phyloP scores from a whole-genome alignment of 2,797 vertebrate species.

The Gymnoscopelus braueri region DNA sequence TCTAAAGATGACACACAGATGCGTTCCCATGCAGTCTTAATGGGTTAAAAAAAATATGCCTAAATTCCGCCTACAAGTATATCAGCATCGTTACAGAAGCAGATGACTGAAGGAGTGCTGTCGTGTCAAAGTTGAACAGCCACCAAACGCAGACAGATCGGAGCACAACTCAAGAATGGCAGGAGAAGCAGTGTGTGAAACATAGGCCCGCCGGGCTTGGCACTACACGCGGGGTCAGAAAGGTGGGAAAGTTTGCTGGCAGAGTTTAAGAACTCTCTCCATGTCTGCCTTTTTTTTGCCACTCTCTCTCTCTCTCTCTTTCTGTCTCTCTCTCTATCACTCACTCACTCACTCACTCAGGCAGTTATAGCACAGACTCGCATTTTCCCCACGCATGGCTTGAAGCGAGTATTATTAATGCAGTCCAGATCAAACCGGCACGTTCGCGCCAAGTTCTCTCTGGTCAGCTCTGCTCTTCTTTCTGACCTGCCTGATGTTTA shows the following conservation, averaged over 20 bases:
- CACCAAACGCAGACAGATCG: conserved; percentile 53
- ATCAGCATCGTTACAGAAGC: not conserved
- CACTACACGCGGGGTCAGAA: conserved; percentile 51
- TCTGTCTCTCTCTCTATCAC: conserved; percentile 12
- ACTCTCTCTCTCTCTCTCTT: conserved; percentile 14
- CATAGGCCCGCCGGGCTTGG: not conserved
- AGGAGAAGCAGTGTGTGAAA: conserved; percentile 14
- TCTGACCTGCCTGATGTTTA: conserved; percentile 59
- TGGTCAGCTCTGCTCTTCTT: conserved; percentile 54
- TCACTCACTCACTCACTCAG: conserved; percentile 56
- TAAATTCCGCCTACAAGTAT: too few relatives aligned
- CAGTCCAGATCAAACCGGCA: conserved; percentile 71
- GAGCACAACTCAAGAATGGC: conserved; percentile 43
- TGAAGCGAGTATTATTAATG: conserved; percentile 66
- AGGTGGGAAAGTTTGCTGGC: conserved; percentile 57
- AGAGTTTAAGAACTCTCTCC: conserved; percentile 27
- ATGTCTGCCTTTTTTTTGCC: not conserved
- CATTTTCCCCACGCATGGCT: conserved; percentile 64
- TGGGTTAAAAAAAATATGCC: too few relatives aligned
- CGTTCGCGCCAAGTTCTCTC: conserved; percentile 52
- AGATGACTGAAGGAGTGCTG: conserved; percentile 54
- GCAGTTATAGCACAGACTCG: conserved; percentile 70
- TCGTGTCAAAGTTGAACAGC: conserved; percentile 56
- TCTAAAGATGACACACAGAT: too few relatives aligned
- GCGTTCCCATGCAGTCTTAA: too few relatives aligned